These are phyloP conservation scores for Podargus strigoides DNA, from an alignment of 2,797 vertebrate genomes.

Conservation along the genomic window DNA sequence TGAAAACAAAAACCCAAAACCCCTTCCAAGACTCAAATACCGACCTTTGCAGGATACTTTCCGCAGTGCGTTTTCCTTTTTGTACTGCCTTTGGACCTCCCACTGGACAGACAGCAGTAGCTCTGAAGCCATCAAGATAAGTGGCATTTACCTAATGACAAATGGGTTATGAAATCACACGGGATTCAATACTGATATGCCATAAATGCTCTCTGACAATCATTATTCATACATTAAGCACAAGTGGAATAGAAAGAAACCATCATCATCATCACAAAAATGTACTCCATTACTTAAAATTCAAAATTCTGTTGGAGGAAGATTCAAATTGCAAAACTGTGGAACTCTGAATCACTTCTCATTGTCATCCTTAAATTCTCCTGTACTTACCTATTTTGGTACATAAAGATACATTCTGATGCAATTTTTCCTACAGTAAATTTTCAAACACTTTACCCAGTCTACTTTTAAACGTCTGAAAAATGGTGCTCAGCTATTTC, in stretches of 20 bases:
- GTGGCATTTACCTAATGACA: slow-evolving; percentile 81
- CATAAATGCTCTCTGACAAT: neutral
- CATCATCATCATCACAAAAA: neutral
- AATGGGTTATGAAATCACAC: neutral
- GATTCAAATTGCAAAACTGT: neutral
- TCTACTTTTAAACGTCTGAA: neutral
- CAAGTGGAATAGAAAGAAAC: neutral
- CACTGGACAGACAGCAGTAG: slow-evolving; percentile 83
- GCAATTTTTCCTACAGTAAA: neutral
- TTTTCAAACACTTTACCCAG: neutral
- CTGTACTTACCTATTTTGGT: neutral
- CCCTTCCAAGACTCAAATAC: neutral
- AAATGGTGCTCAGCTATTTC: neutral
- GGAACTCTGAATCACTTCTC: neutral
- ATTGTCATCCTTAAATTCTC: neutral
- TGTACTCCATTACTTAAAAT: neutral
- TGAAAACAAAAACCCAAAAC: neutral
- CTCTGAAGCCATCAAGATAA: slow-evolving; percentile 84
- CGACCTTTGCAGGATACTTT: slow-evolving; percentile 81
- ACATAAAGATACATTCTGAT: neutral
- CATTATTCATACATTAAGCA: neutral
- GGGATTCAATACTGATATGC: neutral
- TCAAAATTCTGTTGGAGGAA: neutral
- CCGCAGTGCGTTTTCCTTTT: slow-evolving; percentile 80
- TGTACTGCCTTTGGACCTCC: slow-evolving; percentile 78